These are phyloP conservation scores for Tachuris rubrigastra DNA, from an alignment of 2,113 vertebrate species.

Conservation along the genomic window DNA sequence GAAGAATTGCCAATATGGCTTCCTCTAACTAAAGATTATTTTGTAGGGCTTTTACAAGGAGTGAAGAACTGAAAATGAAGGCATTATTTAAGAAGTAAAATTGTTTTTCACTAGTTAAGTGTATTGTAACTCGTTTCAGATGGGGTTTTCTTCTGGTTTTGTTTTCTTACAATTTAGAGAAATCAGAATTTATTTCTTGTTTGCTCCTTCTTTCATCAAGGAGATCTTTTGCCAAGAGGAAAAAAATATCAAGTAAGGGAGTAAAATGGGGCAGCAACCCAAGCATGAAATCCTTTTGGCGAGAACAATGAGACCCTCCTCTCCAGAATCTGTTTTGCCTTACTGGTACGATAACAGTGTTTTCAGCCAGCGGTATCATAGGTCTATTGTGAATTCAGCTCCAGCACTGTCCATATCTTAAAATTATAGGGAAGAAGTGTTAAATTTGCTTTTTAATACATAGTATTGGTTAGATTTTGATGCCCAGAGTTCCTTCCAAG, in stretches of 20 bases:
- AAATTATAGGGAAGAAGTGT: neutral
- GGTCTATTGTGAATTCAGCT: neutral
- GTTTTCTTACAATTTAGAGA: conserved; percentile 22
- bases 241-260: conserved; percentile 44
- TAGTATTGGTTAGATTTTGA: conserved; percentile 19
- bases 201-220: conserved; percentile 45
- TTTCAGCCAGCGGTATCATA: neutral
- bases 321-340: conserved; percentile 19
- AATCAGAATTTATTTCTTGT: conserved; percentile 48
- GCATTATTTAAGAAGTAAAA: neutral
- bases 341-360: neutral
- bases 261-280: conserved; percentile 58
- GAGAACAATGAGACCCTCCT: conserved; percentile 65
- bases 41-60: conserved; percentile 4
- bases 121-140: neutral
- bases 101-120: neutral
- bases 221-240: conserved; percentile 11
- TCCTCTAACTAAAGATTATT: conserved; percentile 9
- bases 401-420: neutral
- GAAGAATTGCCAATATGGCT: conserved; percentile 47
- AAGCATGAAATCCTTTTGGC: conserved; percentile 67
- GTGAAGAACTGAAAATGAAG: conserved; percentile 33
- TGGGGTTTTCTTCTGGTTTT: neutral
- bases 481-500: conserved; percentile 19
- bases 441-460: neutral